Evolutionary conservation across 1,140 invertebrate species (phyloP).

Genomic region (Cydia pomonella): DNA sequence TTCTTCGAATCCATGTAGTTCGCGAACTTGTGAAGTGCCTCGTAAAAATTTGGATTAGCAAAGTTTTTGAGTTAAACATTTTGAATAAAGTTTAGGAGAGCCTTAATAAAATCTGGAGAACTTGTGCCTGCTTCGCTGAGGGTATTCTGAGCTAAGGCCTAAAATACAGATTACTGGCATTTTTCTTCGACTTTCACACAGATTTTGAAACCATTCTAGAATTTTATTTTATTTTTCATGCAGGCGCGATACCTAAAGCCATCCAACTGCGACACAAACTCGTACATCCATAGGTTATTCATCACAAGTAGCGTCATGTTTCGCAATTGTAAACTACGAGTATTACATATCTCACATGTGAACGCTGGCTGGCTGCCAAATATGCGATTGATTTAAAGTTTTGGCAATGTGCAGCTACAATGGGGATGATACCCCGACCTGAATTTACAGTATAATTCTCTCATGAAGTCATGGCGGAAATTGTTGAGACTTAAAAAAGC

Average conservation of each 20-base stretch:
- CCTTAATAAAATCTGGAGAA: neutral
- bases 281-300: neutral
- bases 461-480: neutral
- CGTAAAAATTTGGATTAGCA: slow-evolving; percentile 7
- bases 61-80: slow-evolving; percentile 11
- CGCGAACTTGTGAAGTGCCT: neutral
- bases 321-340: neutral
- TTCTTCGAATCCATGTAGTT: neutral
- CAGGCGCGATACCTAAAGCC: too few relatives aligned
- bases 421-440: neutral
- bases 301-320: neutral
- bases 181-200: too few relatives aligned
- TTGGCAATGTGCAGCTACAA: neutral
- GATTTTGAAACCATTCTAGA: too few relatives aligned
- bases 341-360: neutral
- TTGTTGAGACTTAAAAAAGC: too few relatives aligned
- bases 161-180: neutral
- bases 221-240: too few relatives aligned
- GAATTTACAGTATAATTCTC: neutral
- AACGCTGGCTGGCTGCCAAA: neutral
- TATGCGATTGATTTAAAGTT: slow-evolving; percentile 13
- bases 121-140: neutral
- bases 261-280: neutral
- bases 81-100: neutral
- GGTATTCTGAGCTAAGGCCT: neutral